Evolutionary conservation across 1,140 invertebrate genomes (phyloP).

Genomic region (Micrasema minimum): DNA sequence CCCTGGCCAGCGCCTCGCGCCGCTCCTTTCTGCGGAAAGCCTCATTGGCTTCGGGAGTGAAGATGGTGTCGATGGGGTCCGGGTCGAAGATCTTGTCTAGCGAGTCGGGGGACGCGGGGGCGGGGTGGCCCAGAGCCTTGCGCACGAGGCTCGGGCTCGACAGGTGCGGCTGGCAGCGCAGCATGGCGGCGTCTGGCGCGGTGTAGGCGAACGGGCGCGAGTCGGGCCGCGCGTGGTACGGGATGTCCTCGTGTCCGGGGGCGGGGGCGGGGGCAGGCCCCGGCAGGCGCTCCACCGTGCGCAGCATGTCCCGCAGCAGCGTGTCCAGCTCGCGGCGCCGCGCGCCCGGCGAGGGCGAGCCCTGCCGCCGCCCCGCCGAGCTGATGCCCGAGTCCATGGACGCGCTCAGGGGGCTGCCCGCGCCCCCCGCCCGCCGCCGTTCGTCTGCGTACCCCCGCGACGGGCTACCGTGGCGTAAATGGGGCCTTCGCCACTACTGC

Average conservation of each 20-base stretch:
- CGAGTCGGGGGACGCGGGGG: conserved; percentile 55
- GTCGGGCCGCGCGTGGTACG: conserved; percentile 86
- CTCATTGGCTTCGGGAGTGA: conserved; percentile 48
- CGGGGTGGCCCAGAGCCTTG: conserved; percentile 64
- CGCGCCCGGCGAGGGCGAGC: conserved; percentile 63
- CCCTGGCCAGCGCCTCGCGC: conserved; percentile 48
- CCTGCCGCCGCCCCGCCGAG: conserved; percentile 70
- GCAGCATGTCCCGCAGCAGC: conserved; percentile 83
- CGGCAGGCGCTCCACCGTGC: conserved; percentile 82
- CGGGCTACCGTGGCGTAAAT: conserved; percentile 84
- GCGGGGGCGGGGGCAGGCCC: conserved; percentile 31
- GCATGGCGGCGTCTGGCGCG: conserved; percentile 68
- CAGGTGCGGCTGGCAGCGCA: conserved; percentile 70
- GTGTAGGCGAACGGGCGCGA: conserved; percentile 82
- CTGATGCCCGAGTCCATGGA: conserved; percentile 89
- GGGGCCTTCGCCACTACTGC: conserved; percentile 75
- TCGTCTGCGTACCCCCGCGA: conserved; percentile 11
- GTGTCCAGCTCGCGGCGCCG: conserved; percentile 75
- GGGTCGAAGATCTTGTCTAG: conserved; percentile 65
- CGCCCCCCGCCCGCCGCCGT: conserved; percentile 56
- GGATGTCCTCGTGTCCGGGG: conserved; percentile 68
- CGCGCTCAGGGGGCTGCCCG: conserved; percentile 76
- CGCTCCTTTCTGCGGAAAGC: conserved; percentile 43
- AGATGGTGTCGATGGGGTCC: conserved; percentile 58
- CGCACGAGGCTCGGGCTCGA: conserved; percentile 80